phyloP scores from a whole-genome alignment of 2,113 vertebrate genomes.

The Tragelaphus scriptus region DNA sequence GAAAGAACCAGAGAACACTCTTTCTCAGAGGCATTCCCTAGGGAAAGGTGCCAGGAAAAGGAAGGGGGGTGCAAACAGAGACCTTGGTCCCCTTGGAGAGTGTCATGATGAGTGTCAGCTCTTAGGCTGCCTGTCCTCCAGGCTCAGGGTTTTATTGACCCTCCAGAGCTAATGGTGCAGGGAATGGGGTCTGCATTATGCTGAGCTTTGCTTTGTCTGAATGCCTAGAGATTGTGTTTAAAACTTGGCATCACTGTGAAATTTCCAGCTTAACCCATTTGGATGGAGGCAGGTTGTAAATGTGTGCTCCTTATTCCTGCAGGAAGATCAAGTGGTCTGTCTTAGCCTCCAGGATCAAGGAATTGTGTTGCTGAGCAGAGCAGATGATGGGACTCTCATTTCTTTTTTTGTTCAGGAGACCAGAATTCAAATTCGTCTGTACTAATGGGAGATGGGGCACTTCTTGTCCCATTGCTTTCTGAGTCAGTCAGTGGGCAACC shows the following conservation, averaged over 20 bases:
- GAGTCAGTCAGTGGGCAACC: neutral
- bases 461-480: neutral
- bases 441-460: rapidly evolving
- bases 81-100: neutral
- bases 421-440: neutral
- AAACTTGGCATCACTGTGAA: neutral
- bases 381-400: neutral
- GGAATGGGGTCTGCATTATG: neutral
- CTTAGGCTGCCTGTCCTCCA: neutral
- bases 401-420: neutral
- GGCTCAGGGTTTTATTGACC: neutral
- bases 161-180: neutral
- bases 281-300: neutral
- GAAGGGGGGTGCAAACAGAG: too few species aligned
- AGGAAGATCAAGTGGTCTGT: neutral
- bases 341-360: neutral
- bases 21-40: too few species aligned
- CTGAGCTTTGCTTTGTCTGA: neutral
- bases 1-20: neutral
- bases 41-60: neutral
- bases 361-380: rapidly evolving
- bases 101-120: too few species aligned
- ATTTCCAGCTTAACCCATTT: neutral
- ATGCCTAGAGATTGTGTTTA: neutral
- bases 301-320: neutral